These are phyloP conservation scores for Acanthosoma haemorrhoidale DNA, from an alignment of 2,888 invertebrate species.

Conservation along the genomic window DNA sequence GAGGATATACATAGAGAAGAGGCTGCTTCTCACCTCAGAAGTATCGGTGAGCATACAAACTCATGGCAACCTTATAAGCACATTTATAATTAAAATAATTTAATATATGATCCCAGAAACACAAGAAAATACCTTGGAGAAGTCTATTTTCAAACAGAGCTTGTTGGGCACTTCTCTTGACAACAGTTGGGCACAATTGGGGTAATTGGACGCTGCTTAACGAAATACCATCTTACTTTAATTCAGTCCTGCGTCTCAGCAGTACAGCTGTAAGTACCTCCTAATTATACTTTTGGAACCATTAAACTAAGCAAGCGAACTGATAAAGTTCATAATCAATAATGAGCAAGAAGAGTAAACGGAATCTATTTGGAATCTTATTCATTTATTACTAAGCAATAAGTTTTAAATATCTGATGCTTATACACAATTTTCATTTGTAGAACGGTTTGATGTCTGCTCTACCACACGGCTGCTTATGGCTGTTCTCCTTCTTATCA, in stretches of 20 bases:
- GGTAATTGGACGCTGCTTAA: constrained; percentile 79
- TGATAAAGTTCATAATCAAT: too few relatives aligned
- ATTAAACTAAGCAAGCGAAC: too few relatives aligned
- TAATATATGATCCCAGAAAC: constrained; percentile 32
- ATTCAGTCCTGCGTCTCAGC: constrained; percentile 62
- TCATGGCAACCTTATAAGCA: too few relatives aligned
- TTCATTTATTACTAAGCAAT: too few relatives aligned
- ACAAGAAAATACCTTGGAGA: constrained; percentile 38
- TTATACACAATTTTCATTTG: too few relatives aligned
- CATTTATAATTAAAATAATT: too few relatives aligned
- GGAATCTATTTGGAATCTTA: too few relatives aligned
- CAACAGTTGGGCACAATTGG: constrained; percentile 70
- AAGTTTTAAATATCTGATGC: too few relatives aligned
- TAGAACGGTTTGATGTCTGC: constrained; percentile 34
- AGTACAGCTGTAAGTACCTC: constrained; percentile 52
- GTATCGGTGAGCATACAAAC: background rate
- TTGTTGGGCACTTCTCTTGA: constrained; percentile 59
- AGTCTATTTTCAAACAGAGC: constrained; percentile 54
- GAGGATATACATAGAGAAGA: constrained; percentile 59
- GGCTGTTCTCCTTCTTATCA: constrained; percentile 27
- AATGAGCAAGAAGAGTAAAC: too few relatives aligned
- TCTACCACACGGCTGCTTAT: constrained; percentile 26
- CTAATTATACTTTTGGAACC: too few relatives aligned
- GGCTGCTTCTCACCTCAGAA: constrained; percentile 45
- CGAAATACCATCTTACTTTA: constrained; percentile 75